A percentile compares a stretch with the other conserved stretches of the same genome.
Conservation (phyloP, 2,113 vertebrate genomes). For the Caretta caretta region DNA sequence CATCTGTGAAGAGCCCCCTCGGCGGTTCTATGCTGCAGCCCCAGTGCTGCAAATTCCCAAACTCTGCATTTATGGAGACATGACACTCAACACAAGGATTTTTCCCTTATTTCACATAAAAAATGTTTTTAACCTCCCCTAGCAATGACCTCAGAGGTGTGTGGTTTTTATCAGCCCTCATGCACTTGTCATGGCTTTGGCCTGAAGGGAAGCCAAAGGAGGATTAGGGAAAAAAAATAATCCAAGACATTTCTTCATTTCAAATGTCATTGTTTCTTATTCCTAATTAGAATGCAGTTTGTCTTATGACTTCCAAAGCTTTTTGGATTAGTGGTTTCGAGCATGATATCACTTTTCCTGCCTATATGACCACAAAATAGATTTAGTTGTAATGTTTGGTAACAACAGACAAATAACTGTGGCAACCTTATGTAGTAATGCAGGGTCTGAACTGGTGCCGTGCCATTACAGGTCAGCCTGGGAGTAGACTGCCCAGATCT, state of each 20-base stretch:
- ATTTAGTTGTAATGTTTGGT: slow-evolving; percentile 72
- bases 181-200: slow-evolving; percentile 79
- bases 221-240: slow-evolving; percentile 64
- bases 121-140: slow-evolving; percentile 60
- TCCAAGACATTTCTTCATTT: slow-evolving; percentile 70
- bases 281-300: slow-evolving; percentile 75
- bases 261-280: slow-evolving; percentile 55
- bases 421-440: slow-evolving; percentile 65
- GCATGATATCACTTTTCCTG: slow-evolving; percentile 80
- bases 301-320: slow-evolving; percentile 75
- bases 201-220: slow-evolving; percentile 69
- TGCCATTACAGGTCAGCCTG: slow-evolving; percentile 48
- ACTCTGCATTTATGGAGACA: slow-evolving; percentile 58
- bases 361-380: slow-evolving; percentile 74
- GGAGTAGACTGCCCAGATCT: slow-evolving; percentile 19
- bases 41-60: slow-evolving; percentile 36
- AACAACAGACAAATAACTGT: slow-evolving; percentile 81
- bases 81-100: slow-evolving; percentile 57
- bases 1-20: neutral
- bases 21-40: slow-evolving; percentile 22
- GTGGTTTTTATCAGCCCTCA: slow-evolving; percentile 80
- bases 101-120: slow-evolving; percentile 66
- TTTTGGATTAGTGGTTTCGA: slow-evolving; percentile 78
- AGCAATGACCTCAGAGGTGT: slow-evolving; percentile 76
- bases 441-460: slow-evolving; percentile 65